Evolutionary conservation across 2,888 invertebrate species (phyloP), one percentile per base, ranked within the genome.

Genomic region (Calameuta idolon): DNA sequence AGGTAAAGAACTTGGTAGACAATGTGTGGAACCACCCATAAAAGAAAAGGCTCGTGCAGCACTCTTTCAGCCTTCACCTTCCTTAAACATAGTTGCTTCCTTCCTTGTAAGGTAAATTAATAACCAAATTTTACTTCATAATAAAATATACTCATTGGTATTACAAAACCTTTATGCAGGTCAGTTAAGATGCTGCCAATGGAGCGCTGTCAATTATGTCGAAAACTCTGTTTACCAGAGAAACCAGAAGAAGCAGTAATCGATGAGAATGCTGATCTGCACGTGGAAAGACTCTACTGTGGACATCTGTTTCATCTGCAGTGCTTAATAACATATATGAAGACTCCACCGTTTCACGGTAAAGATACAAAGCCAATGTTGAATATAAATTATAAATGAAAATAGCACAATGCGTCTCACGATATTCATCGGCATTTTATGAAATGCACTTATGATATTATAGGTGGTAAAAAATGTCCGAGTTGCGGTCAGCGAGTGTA

Each of bases 321-420:
- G 73, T 96, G 96, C 89, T 92, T 96, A 69, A 92, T 95, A 83
- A 92, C 91, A 74, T 95, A 94, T 88, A 93, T 96, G 92, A 95
- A 95, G 84, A 94, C 94, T 78, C 96, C 96, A 15, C 96, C 96
- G 55, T 96, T 96, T 92, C 93, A 94, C 85, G 94, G 93, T 93
- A 87, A 84, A 71, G 1, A 30, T 71, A 69, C 40, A 55, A 23
- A 23, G 55, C 23, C 55, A 55, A 55, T 23, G 9, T 55, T 55
- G 5, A 55, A 23, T 55, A 55, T 55, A 55, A 23, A 55, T 55
- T 55, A 23, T 55, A 55, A 55, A 55, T 23, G 2, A 23, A 23
- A 55, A 23, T 23, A 23, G 55, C 23, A 9, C 23, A 55, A 55
- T 2, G 55, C 9, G 23, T 9, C 2, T 9, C 5, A 23, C 55